A percentile compares a stretch with the other conserved stretches of the same genome.
These are phyloP conservation scores for Rhabdophis nuchalis DNA, from an alignment of 2,797 vertebrate genomes.

Conservation along the genomic window DNA sequence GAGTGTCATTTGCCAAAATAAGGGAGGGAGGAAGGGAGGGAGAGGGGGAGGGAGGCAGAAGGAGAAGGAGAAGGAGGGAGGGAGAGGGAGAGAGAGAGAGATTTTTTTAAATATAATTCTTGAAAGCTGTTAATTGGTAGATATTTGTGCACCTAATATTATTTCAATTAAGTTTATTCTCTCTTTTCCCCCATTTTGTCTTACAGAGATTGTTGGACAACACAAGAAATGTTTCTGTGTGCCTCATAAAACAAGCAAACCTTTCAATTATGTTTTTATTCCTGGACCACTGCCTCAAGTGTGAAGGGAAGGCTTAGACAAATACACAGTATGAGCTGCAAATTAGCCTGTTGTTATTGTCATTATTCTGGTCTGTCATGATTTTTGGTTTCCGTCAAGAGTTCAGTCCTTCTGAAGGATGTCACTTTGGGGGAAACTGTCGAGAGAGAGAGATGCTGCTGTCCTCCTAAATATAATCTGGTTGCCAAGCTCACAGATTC, in stretches of 20 bases:
- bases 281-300: background rate
- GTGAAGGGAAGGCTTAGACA: background rate
- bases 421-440: background rate
- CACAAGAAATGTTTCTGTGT: rapidly evolving
- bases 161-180: background rate
- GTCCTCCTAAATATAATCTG: background rate
- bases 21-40: too few species aligned
- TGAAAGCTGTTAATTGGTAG: background rate
- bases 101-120: background rate
- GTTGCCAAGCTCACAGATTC: background rate
- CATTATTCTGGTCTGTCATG: background rate
- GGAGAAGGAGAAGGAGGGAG: too few species aligned
- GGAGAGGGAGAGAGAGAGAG: too few species aligned
- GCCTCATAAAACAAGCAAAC: rapidly evolving
- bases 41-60: too few species aligned
- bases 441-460: background rate
- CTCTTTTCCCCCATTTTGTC: background rate
- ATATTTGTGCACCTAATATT: background rate
- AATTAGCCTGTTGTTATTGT: background rate
- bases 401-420: background rate
- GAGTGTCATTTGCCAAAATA: too few species aligned
- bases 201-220: background rate
- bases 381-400: background rate
- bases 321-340: background rate
- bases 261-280: rapidly evolving